phyloP scores from a whole-genome alignment of 2,113 vertebrate species.

The Poicephalus meyeri region DNA sequence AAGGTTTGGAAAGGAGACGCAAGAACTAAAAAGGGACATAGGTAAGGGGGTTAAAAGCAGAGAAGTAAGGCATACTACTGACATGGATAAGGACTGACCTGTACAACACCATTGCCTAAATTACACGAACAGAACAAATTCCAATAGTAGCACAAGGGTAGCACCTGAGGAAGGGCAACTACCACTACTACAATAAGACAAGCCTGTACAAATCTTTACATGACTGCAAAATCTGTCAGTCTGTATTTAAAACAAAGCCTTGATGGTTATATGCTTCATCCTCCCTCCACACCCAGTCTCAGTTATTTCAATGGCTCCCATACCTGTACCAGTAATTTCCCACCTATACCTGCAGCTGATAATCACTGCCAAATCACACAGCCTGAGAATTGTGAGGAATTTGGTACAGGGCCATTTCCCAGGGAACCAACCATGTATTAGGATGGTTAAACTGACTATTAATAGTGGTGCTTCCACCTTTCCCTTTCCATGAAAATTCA shows the following conservation, averaged over 20 bases:
- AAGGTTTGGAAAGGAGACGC: background rate
- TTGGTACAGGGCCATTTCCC: background rate
- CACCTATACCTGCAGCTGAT: background rate
- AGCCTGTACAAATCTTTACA: background rate
- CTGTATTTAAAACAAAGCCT: background rate
- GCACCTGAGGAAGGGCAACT: background rate
- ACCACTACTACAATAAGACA: background rate
- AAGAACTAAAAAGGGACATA: background rate
- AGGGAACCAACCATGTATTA: background rate
- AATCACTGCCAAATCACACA: background rate
- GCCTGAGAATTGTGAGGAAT: background rate
- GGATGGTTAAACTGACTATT: background rate
- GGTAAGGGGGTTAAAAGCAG: background rate
- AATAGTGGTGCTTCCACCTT: background rate
- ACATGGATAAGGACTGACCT: background rate
- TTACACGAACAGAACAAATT: background rate
- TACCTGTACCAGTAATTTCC: background rate
- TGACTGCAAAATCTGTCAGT: background rate
- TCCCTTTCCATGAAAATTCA: background rate
- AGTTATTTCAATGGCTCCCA: background rate
- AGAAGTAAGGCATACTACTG: background rate
- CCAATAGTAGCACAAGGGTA: background rate
- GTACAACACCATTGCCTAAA: background rate
- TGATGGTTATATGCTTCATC: background rate
- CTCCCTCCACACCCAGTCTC: background rate